These are phyloP conservation scores for Graptemys geographica DNA, from an alignment of 2,797 vertebrate genomes.

Conservation along the genomic window DNA sequence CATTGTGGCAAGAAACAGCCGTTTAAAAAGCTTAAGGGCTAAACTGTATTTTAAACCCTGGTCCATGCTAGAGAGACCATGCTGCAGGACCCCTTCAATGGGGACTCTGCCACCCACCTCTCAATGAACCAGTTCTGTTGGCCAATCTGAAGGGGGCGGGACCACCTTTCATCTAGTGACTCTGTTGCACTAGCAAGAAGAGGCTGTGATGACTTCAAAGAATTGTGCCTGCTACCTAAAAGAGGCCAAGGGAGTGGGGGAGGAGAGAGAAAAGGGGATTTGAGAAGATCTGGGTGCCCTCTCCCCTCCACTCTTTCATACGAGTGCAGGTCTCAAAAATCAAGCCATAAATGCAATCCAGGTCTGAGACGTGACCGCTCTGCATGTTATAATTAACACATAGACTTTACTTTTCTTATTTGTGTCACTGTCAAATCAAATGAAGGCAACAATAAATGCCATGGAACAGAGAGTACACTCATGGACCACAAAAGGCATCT, in stretches of 20 bases:
- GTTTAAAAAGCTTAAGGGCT: not conserved
- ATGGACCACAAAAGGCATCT: slow-evolving; percentile 12
- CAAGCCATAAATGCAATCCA: not conserved
- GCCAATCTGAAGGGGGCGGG: not conserved
- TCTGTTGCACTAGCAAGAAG: not conserved
- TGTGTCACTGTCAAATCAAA: not conserved
- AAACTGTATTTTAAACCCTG: not conserved
- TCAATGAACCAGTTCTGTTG: not conserved
- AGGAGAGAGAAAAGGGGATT: not conserved
- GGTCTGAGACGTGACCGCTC: not conserved
- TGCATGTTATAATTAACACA: slow-evolving; percentile 45
- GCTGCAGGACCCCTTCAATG: no score
- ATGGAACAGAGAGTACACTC: not conserved
- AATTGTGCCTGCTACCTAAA: not conserved
- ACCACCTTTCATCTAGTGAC: not conserved
- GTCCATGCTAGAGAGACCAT: not conserved
- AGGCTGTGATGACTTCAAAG: not conserved
- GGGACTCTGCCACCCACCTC: not conserved
- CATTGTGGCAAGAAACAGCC: not conserved
- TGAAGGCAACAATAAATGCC: not conserved
- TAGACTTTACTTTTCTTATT: slow-evolving; percentile 3
- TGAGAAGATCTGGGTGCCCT: fast-evolving
- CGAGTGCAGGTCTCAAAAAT: not conserved
- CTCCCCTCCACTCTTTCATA: not conserved
- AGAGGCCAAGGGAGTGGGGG: not conserved